Evolutionary conservation across 1,140 invertebrate genomes (phyloP).

Genomic region (Danaus melanippus): DNA sequence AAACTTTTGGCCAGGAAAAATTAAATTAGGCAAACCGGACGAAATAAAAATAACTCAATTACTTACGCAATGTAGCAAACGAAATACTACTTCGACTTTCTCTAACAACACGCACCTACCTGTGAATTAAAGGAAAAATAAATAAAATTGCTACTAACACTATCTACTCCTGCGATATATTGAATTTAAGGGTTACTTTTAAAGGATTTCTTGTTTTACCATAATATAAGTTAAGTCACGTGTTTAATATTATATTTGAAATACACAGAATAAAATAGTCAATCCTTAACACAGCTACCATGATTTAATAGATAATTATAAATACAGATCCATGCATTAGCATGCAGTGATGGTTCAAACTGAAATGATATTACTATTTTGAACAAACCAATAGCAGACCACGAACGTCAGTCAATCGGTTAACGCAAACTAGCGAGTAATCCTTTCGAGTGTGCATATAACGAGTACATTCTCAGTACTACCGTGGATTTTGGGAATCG

Average conservation of each 20-base stretch:
- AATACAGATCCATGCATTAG: constrained; percentile 2
- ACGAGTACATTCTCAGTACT: constrained; percentile 43
- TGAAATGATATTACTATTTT: constrained; percentile 28
- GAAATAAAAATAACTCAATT: constrained; percentile 50
- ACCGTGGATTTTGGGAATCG: constrained; percentile 14
- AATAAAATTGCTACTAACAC: constrained; percentile 2
- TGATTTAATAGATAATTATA: not conserved
- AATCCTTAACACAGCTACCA: no score
- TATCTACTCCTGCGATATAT: not conserved
- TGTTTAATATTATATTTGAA: no score
- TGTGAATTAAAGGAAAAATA: constrained; percentile 30
- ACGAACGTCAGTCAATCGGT: constrained; percentile 52
- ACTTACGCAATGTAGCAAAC: constrained; percentile 55
- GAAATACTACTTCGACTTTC: constrained; percentile 56
- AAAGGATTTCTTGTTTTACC: no score
- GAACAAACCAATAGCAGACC: constrained; percentile 53
- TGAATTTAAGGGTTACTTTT: no score
- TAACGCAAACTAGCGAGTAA: constrained; percentile 53
- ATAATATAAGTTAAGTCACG: no score
- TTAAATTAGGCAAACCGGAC: constrained; percentile 8
- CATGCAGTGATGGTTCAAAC: constrained; percentile 8
- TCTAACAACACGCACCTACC: constrained; percentile 64
- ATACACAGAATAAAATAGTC: no score
- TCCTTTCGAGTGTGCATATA: constrained; percentile 61
- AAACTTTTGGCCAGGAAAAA: not conserved